These are phyloP conservation scores for Orientallactaga bullata DNA, from an alignment of 2,113 vertebrate species.

Conservation along the genomic window DNA sequence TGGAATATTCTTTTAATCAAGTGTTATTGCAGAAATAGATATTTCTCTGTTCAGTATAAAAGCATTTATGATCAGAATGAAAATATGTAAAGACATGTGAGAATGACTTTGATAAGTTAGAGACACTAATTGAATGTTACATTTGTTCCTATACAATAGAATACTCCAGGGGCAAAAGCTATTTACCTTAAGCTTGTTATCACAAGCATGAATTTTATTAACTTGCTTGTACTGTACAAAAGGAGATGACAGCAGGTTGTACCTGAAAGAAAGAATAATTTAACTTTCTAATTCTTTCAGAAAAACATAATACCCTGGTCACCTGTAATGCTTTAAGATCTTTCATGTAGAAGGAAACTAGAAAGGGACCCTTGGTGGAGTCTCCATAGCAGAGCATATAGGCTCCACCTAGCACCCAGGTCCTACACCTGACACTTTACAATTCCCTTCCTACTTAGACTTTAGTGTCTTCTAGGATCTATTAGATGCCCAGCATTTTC, in stretches of 20 bases:
- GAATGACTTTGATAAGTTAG: constrained; percentile 44
- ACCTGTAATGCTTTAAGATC: background rate
- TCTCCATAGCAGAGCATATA: background rate
- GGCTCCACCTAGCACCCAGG: no score
- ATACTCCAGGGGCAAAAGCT: background rate
- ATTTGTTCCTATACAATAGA: constrained; percentile 6
- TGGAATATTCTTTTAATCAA: constrained; percentile 35
- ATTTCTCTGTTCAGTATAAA: constrained; percentile 37
- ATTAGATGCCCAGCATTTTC: background rate
- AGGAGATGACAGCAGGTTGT: background rate
- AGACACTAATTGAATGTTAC: background rate
- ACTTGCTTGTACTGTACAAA: constrained; percentile 1
- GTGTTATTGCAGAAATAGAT: constrained; percentile 1
- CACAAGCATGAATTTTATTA: constrained; percentile 53
- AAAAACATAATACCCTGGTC: background rate
- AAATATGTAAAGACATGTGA: constrained; percentile 1
- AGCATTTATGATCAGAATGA: constrained; percentile 30
- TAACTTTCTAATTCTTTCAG: background rate
- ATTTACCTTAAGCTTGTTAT: constrained; percentile 51
- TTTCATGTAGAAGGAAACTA: background rate
- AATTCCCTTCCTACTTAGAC: background rate
- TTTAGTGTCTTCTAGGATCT: background rate
- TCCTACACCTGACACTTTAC: background rate
- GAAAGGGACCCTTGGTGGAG: background rate
- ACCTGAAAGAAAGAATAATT: constrained; percentile 4